Evolutionary conservation across 2,797 vertebrate genomes (phyloP).

Genomic region (Nothura maculosa): DNA sequence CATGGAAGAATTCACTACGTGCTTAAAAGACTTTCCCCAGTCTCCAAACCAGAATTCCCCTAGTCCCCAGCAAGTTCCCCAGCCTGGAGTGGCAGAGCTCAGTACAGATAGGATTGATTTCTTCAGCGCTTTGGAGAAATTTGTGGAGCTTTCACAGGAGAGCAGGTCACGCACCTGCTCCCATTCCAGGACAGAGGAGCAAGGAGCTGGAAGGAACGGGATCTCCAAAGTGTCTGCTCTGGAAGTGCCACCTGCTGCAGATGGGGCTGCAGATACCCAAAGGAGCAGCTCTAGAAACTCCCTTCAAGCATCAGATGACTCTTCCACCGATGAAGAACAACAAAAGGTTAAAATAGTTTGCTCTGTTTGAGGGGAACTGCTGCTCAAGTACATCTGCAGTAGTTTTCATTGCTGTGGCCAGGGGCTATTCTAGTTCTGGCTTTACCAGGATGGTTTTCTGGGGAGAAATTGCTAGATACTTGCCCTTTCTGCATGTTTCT

Average conservation of each 20-base stretch:
- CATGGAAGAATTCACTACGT: constrained; percentile 80
- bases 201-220: constrained; percentile 73
- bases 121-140: constrained; percentile 94
- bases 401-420: not conserved
- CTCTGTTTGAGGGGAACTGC: not conserved
- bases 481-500: not conserved
- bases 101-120: constrained; percentile 94
- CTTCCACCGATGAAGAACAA: constrained; percentile 84
- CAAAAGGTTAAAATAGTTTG: constrained; percentile 79
- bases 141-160: constrained; percentile 91
- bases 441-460: accelerated
- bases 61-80: constrained; percentile 66
- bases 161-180: constrained; percentile 75
- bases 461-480: not conserved
- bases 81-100: constrained; percentile 79
- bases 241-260: constrained; percentile 65
- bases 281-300: constrained; percentile 78
- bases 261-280: constrained; percentile 70
- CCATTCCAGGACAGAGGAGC: constrained; percentile 83
- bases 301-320: constrained; percentile 80
- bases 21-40: constrained; percentile 77
- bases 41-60: constrained; percentile 79
- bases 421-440: not conserved
- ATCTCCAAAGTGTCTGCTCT: constrained; percentile 66
- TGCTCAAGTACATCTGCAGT: accelerated